Evolutionary conservation across 2,113 vertebrate species (phyloP), one percentile per base, ranked within the genome.

Genomic region (Apteryx mantelli): DNA sequence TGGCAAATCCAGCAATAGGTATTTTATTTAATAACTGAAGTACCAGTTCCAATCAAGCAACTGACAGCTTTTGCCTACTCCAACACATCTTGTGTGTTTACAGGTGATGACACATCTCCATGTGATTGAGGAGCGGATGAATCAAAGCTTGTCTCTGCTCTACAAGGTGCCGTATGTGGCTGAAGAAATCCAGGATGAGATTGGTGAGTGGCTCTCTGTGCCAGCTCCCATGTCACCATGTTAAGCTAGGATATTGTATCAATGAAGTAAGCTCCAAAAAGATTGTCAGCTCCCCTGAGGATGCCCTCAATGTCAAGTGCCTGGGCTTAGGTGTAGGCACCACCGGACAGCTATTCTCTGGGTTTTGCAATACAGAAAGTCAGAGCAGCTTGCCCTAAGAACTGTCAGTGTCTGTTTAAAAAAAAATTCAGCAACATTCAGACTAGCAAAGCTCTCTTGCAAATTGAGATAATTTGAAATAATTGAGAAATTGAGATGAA

Each of bases 81-180:
- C 84, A 82, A 55, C 83, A 19, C 52, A 1, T 65, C 55, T n/a
- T 82, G 32, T 92, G 13, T 46, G 2, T 91, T 84, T 74, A 55
- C 96, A 99, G 99, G 99, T 99, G 97, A 99, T 99, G 99, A 99
- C 99, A n/a, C 99, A 99, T 97, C 99, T 99, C 92, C 99, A 98
- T 63, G 99, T 99, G 97, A 99, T 99, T 4, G 99, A 99, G 95
- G 99, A 99, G 97, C 97, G 99, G 91, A 99, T 99, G 99, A 99
- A 99, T 98, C 99, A 99, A 97, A 99, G 99, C 93, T 98, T 99
- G 28, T 99, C 99, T 64, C 98, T 99, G 90, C 99, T 99, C 89
- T 99, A 99, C 98, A 99, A 99, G 97, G 99, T 99, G 30, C 99
- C 99, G 2, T 99, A 99, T 25, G 99, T 99, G 56, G 99, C 99